Conservation (phyloP, 2,888 invertebrate genomes). For the Rhagonycha lutea region DNA sequence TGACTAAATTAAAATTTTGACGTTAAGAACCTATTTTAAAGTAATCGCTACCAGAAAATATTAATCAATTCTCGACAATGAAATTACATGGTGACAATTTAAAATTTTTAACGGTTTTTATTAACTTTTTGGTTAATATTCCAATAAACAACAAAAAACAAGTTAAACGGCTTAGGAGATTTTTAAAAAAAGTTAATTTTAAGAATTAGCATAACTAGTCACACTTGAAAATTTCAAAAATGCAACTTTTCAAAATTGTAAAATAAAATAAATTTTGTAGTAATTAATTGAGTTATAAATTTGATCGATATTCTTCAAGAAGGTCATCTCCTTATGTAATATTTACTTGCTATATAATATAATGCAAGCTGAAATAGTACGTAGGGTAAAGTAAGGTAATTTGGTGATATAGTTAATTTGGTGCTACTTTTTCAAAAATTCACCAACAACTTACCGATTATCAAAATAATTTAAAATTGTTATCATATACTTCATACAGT, state of each 20-base stretch:
- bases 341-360: no score
- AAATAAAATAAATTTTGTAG: background rate
- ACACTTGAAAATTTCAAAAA: background rate
- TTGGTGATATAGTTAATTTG: no score
- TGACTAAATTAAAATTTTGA: background rate
- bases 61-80: background rate
- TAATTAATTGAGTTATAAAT: background rate
- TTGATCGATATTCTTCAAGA: no score
- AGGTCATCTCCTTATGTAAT: no score
- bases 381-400: no score
- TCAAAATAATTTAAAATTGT: no score
- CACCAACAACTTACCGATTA: no score
- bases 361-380: no score
- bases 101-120: background rate
- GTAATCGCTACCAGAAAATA: background rate
- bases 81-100: background rate
- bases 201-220: background rate
- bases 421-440: no score
- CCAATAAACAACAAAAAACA: background rate
- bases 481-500: no score
- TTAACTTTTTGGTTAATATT: background rate
- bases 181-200: background rate
- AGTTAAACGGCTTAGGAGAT: background rate
- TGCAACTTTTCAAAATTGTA: background rate
- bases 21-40: background rate